Conservation (phyloP, 2,113 vertebrate genomes). For the Atrichornis clamosus region DNA sequence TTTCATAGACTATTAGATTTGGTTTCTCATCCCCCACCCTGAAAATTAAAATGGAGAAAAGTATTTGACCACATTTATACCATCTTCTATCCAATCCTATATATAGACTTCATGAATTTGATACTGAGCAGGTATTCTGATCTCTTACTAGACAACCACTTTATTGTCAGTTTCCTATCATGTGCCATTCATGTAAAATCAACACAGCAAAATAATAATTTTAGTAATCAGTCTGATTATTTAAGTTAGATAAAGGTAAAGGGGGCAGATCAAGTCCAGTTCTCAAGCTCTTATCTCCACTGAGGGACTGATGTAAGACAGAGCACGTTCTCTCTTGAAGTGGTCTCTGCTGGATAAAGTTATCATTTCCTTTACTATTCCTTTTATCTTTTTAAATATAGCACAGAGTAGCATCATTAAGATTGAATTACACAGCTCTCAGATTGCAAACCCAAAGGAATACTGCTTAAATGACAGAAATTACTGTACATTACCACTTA, state of each 20-base stretch:
- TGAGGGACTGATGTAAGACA: neutral
- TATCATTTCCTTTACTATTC: neutral
- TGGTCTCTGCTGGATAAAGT: neutral
- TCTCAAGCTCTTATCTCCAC: neutral
- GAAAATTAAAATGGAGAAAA: neutral
- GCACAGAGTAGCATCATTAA: neutral
- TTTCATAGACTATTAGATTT: neutral
- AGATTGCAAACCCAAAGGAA: slow-evolving; percentile 7
- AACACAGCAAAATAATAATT: neutral
- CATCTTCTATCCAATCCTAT: neutral
- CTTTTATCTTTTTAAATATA: neutral
- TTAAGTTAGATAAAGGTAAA: neutral
- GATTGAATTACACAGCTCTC: neutral
- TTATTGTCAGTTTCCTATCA: neutral
- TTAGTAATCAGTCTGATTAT: neutral
- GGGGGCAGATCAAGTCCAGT: neutral
- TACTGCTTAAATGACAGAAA: neutral
- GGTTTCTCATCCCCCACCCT: neutral
- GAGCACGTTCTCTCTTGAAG: neutral
- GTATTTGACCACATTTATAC: neutral
- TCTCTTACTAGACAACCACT: neutral
- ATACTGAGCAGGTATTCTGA: neutral
- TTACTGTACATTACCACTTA: slow-evolving; percentile 7
- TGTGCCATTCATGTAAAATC: neutral
- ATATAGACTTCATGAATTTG: neutral